Evolutionary conservation across 2,888 invertebrate species (phyloP).

Genomic region (Polydrusus tereticollis): DNA sequence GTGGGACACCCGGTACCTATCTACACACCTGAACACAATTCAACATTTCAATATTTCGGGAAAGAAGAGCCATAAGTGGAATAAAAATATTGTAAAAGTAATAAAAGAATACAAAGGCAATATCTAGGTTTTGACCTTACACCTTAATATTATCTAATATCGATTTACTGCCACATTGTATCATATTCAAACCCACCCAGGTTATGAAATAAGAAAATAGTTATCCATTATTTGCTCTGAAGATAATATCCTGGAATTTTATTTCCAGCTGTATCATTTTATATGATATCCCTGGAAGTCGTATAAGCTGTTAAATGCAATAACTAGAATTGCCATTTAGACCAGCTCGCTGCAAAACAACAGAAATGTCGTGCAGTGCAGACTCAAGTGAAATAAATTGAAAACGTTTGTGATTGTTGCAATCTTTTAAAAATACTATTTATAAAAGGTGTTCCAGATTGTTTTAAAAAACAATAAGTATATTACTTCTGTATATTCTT

Average conservation of each 20-base stretch:
- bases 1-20: too few species aligned
- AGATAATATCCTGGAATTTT: constrained; percentile 17
- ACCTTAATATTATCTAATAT: too few species aligned
- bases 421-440: constrained; percentile 2
- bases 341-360: constrained; percentile 40
- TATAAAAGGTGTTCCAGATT: too few species aligned
- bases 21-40: too few species aligned
- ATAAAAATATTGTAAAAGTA: too few species aligned
- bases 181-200: not conserved
- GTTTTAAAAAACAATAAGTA: too few species aligned
- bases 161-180: too few species aligned
- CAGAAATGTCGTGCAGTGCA: constrained; percentile 28
- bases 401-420: constrained; percentile 16
- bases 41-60: too few species aligned
- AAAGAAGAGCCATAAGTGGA: too few species aligned
- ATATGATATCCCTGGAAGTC: constrained; percentile 30
- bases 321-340: constrained; percentile 41
- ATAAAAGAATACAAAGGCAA: too few species aligned
- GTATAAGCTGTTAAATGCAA: constrained; percentile 33
- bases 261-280: constrained; percentile 12
- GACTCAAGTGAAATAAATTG: constrained; percentile 7
- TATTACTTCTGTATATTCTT: too few species aligned
- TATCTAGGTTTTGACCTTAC: too few species aligned
- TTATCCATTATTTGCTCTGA: constrained; percentile 19
- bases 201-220: not conserved